Evolutionary conservation across 2,888 invertebrate genomes (phyloP), one percentile per base, ranked within the genome.

Genomic region (Drosophila prolongata): DNA sequence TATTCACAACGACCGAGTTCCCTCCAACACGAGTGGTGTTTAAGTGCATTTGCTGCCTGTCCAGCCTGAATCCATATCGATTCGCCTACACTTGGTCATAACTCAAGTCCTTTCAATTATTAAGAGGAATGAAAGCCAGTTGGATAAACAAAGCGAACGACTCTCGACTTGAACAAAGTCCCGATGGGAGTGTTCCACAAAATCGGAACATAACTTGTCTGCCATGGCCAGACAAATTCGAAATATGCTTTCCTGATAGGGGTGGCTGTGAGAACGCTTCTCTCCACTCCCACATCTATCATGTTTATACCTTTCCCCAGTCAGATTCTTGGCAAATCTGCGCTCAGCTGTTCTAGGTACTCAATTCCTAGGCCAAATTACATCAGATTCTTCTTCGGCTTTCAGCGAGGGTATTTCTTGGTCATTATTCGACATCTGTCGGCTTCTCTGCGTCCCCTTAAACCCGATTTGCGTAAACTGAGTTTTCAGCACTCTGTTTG

Each of bases 91-190:
- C 67, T 44, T 53, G 50, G n/a, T 24, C 58, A 42, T 59, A 59
- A 40, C 53, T 59, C 46, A 59, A 59, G 68, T 77, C 68, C 65
- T 80, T 83, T 79, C 84, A 86, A 86, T 83, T 83, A 83, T 80
- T 79, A 70, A 79, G 58, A 14, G 70, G 70, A 76, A 68, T 77
- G 79, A 72, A 75, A 77, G 73, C 73, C 53, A 38, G 66, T 27
- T 27, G 47, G 47, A 35, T 16, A 49, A 65, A 66, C 66, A 65
- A 59, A 11, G 27, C 24, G 44, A 11, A 40, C 24, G 19, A 35
- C 44, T 43, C 44, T 44, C 10, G 16, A n/a, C 47, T 40, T 3
- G 62, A 55, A 78, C 66, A 67, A 44, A 40, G 47, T 46, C 44
- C 35, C 30, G 24, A 54, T 37, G 14, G 38, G 34, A 65, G 43